Evolutionary conservation across 2,888 invertebrate species (phyloP).

Genomic region (Hymenopus coronatus): DNA sequence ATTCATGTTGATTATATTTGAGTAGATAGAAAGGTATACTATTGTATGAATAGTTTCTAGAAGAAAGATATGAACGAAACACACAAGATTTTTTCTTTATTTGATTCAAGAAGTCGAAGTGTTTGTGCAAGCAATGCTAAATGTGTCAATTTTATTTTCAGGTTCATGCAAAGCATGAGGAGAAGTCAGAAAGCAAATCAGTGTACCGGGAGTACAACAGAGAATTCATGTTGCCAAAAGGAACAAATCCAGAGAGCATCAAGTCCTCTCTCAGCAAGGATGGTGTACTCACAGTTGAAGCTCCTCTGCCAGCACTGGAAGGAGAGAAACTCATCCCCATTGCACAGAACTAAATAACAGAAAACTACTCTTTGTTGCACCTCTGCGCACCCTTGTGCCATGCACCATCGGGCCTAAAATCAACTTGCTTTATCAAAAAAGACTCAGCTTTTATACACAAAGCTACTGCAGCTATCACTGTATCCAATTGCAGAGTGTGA

Average conservation of each 20-base stretch:
- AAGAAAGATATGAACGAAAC: too few species aligned
- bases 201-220: slow-evolving; percentile 98
- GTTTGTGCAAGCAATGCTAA: slow-evolving; percentile 8
- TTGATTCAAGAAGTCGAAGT: background rate
- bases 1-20: too few species aligned
- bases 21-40: too few species aligned
- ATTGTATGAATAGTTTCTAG: too few species aligned
- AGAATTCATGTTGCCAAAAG: slow-evolving; percentile 94
- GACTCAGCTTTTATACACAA: background rate
- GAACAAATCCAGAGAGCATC: slow-evolving; percentile 94
- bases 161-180: slow-evolving; percentile 98
- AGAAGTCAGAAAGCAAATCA: slow-evolving; percentile 93
- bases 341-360: slow-evolving; percentile 56
- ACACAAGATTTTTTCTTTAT: background rate
- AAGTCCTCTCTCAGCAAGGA: slow-evolving; percentile 94
- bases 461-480: background rate
- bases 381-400: background rate
- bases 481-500: background rate
- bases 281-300: slow-evolving; percentile 94
- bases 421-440: background rate
- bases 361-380: background rate
- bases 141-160: slow-evolving; percentile 48
- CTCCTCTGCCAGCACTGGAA: slow-evolving; percentile 85
- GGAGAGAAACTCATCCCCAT: slow-evolving; percentile 83
- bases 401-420: background rate